Base-by-base conservation (phyloP, 2,888 invertebrate genomes). In the Gastracanthus pulcherrimus region DNA sequence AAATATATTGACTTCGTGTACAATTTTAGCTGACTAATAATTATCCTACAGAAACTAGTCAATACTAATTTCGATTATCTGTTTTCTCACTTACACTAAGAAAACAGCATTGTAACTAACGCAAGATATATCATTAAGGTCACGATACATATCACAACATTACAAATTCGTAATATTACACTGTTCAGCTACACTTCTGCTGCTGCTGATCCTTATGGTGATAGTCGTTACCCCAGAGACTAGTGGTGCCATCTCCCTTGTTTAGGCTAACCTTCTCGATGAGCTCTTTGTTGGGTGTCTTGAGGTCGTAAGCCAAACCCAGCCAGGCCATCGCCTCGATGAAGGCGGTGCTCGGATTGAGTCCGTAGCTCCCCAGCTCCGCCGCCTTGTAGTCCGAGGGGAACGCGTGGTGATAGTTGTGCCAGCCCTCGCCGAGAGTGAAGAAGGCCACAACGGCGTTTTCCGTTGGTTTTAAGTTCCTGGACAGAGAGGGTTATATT, bases 341-440 rank as follows among this genome's bases (percentile, higher is more conserved):
- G 79, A 91, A 89, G 38, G 81, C 88, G 7, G 89, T 88, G 29
- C 89, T 86, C 6, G 84, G 71, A 82, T 91, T 92, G 58, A 89
- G 86, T 19, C 86, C 85, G 82, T 88, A 90, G 60, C 83, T 83
- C 11, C 89, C 89, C 31, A 90, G 84, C 79, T 91, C 90, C 7
- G 89, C 84, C 13, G 89, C 89, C 83, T 89, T 90, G 85, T 91
- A 90, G 85, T 91, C 92, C 92, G 93, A 93, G 5, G 94, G 94
- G 89, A 94, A 94, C 13, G 92, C 92, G 86, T 94, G 94, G 87
- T 94, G 94, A 89, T 94, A 94, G 90, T 94, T 94, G 90, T 94
- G 94, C 93, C 94, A 94, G 31, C 94, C 94, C 87, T 93, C 92
- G 3, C 93, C 93, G 38, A 91, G 86, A 1, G 93, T 91, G 81